Evolutionary conservation across 2,888 invertebrate genomes (phyloP), one percentile per base, ranked within the genome.

Genomic region (Orthosia cruda): DNA sequence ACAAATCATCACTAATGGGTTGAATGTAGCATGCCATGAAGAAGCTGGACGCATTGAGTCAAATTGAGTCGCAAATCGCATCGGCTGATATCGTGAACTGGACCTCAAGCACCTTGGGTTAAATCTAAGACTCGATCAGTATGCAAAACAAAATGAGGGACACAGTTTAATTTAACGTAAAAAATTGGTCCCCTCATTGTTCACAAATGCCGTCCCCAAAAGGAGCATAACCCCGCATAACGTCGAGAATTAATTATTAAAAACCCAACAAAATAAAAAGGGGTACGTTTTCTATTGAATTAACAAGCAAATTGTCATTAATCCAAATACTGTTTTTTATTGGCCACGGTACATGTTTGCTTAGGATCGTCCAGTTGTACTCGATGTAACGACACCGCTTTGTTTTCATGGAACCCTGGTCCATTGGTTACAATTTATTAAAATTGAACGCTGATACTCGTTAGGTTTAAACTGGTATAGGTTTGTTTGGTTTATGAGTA

Each of bases 281-380:
- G 76, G 73, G 77, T 78, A 65, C 13, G 40, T 66, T 79, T 86
- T 83, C 49, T 80, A 84, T 86, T 84, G 75, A 86, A 86, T 86
- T 86, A 84, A 86, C 80, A 76, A 80, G 71, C 73, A 59, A 83
- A 86, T 84, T 73, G 84, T 83, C 83, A 86, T 86, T 77, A 73
- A 74, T 84, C 75, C 83, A 84, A n/a, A 84, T 86, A 78, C 70
- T 80, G 76, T 77, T 75, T 82, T 63, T 83, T 86, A 86, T 86
- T 86, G 69, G 84, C 59, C 63, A 75, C 63, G 69, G 67, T 77
- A 79, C 71, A 71, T 79, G 81, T 86, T 86, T 86, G 32, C 80
- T 86, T 83, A 86, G 86, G 86, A 84, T 83, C 76, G 81, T 75
- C 70, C 84, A 84, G 81, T 83, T 74, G 81, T 75, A 65, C 86